Evolutionary conservation across 2,888 invertebrate species (phyloP).

Genomic region (Cactoblastis cactorum): DNA sequence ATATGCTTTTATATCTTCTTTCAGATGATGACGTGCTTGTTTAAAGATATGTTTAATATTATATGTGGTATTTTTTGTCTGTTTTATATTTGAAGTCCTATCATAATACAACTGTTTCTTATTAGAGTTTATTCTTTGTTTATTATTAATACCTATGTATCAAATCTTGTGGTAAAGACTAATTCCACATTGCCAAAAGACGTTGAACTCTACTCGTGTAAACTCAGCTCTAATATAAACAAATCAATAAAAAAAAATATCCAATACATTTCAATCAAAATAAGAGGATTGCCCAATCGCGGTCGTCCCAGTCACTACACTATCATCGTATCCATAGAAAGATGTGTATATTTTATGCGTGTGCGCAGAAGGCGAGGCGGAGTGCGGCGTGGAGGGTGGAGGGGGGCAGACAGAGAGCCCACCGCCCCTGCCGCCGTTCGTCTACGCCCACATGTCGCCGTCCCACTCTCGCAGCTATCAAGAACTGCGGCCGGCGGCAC

Average conservation of each 20-base stretch:
- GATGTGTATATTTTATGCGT: slow-evolving; percentile 31
- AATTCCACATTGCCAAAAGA: too few relatives aligned
- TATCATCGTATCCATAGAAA: slow-evolving; percentile 16
- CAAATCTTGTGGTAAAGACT: too few relatives aligned
- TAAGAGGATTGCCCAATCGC: slow-evolving; percentile 16
- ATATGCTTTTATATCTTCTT: too few relatives aligned
- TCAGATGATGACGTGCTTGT: too few relatives aligned
- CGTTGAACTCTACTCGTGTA: too few relatives aligned
- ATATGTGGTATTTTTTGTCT: too few relatives aligned
- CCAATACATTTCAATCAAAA: background rate
- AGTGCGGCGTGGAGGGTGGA: slow-evolving; percentile 43
- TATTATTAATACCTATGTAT: too few relatives aligned
- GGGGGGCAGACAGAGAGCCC: slow-evolving; percentile 54
- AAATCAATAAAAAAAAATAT: background rate
- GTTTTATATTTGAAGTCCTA: too few relatives aligned
- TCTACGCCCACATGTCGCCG: slow-evolving; percentile 65
- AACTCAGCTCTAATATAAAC: too few relatives aligned
- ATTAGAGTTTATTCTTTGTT: too few relatives aligned
- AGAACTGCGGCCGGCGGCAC: slow-evolving; percentile 67
- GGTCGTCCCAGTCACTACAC: slow-evolving; percentile 13
- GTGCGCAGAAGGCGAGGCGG: slow-evolving; percentile 62
- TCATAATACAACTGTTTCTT: too few relatives aligned
- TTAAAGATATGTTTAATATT: too few relatives aligned
- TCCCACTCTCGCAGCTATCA: slow-evolving; percentile 71
- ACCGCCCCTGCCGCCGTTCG: slow-evolving; percentile 56